Evolutionary conservation across 2,888 invertebrate species (phyloP), one percentile per base, ranked within the genome.

Genomic region (Zeuzera pyrina): DNA sequence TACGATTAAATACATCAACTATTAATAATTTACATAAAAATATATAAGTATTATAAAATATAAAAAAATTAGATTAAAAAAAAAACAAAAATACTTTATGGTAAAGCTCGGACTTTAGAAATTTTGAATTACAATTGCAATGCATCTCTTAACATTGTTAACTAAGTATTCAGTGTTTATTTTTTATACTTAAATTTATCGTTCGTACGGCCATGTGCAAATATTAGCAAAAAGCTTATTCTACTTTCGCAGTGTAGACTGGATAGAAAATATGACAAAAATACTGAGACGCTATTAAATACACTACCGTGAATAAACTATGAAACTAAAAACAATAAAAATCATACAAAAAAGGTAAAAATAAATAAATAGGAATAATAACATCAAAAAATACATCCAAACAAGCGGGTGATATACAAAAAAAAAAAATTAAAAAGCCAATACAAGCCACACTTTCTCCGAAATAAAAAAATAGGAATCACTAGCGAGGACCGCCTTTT

Each of bases 341-440:
- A 59, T 64, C 59, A 67, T 72, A 74, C 62, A 76, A 77, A 76
- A 52, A 58, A 52, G 57, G 66, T 72, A 74, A 63, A 77, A 72
- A 71, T 65, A 69, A 64, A 62, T 31, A 63, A 71, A 70, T 76
- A 76, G 66, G 64, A 71, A 69, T 70, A 67, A 71, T 55, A 19
- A 19, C 19, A 19, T 58, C 68, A 49, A 67, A 76, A 73, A 77
- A 69, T 67, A 76, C 62, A 66, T 72, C 66, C 57, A 73, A 73
- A 73, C 58, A 66, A 69, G 60, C 61, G 47, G 61, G 59, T 57
- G 55, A 58, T 53, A 43, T 41, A 43, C 45, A 45, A 43, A 57
- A 45, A 45, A 55, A 52, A 52, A 44, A 43, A 59, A 52, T 62
- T 50, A 59, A 62, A 52, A 49, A 46, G 40, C 36, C 32, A 34